Evolutionary conservation across 2,888 invertebrate genomes (phyloP).

Genomic region (Sphinx pinastri): DNA sequence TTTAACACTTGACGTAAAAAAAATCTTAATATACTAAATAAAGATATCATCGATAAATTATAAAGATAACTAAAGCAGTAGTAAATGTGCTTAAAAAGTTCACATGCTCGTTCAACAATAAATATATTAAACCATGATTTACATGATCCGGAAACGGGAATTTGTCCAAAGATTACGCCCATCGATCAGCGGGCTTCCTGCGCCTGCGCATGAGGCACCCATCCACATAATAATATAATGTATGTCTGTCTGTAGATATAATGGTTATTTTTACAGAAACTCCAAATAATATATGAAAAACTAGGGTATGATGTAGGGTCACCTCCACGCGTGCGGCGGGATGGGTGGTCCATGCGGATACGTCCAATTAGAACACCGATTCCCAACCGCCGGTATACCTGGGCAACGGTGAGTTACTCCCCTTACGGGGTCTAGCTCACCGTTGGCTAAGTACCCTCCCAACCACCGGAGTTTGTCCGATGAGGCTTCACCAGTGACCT

Average conservation of each 20-base stretch:
- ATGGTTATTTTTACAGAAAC: neutral
- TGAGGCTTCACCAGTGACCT: too few species aligned
- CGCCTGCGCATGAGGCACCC: conserved; percentile 25
- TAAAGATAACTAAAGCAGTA: neutral
- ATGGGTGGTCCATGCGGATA: too few species aligned
- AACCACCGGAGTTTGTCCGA: too few species aligned
- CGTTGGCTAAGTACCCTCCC: too few species aligned
- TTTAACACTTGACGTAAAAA: too few species aligned
- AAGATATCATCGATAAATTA: neutral
- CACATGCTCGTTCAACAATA: conserved; percentile 3
- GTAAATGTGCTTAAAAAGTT: neutral
- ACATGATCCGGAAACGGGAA: conserved; percentile 63
- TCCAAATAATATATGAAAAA: neutral
- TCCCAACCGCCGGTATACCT: too few species aligned
- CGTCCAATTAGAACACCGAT: too few species aligned
- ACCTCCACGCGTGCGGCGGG: too few species aligned
- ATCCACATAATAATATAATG: neutral
- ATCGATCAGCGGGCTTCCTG: conserved; percentile 70
- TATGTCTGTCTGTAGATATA: neutral
- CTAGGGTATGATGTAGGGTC: neutral
- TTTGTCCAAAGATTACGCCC: conserved; percentile 72
- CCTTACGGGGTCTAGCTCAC: too few species aligned
- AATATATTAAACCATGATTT: conserved; percentile 22
- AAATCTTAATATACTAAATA: too few species aligned
- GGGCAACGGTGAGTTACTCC: too few species aligned